Percentiles rank a stretch among this genome's conserved stretches.
Conservation (phyloP, 2,797 vertebrate species). For the Falco rusticolus region DNA sequence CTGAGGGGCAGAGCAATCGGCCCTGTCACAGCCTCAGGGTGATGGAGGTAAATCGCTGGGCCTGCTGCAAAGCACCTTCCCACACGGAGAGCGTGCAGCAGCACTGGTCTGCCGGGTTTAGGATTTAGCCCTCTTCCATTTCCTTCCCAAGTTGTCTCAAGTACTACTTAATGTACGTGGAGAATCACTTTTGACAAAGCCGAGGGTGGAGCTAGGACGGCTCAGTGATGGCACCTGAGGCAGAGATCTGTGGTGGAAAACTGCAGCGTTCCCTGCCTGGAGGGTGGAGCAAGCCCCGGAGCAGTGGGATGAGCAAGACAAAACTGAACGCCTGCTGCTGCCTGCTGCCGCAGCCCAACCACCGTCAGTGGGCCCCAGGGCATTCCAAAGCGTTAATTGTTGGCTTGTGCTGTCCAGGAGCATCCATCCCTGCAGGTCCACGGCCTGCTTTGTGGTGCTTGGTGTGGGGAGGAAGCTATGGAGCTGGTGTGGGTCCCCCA, state of each 20-base stretch:
- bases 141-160: neutral
- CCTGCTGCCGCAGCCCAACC: neutral
- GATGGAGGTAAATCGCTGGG: neutral
- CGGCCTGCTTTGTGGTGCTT: neutral
- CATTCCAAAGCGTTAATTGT: neutral
- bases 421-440: fast-evolving
- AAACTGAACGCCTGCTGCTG: neutral
- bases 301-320: neutral
- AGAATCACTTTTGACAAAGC: neutral
- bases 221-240: neutral
- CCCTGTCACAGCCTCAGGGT: neutral
- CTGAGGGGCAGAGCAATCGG: neutral
- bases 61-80: neutral
- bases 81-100: neutral
- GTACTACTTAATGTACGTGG: neutral
- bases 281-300: neutral
- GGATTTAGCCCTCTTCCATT: neutral
- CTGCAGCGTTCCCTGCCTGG: neutral
- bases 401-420: neutral
- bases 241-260: neutral
- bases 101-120: neutral
- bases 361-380: neutral
- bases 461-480: neutral
- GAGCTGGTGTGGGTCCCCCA: neutral
- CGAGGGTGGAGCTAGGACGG: neutral